Percentiles rank a stretch among this genome's conserved stretches.
Evolutionary conservation across 2,888 invertebrate genomes (phyloP).

Genomic region (Chrysolina americana): DNA sequence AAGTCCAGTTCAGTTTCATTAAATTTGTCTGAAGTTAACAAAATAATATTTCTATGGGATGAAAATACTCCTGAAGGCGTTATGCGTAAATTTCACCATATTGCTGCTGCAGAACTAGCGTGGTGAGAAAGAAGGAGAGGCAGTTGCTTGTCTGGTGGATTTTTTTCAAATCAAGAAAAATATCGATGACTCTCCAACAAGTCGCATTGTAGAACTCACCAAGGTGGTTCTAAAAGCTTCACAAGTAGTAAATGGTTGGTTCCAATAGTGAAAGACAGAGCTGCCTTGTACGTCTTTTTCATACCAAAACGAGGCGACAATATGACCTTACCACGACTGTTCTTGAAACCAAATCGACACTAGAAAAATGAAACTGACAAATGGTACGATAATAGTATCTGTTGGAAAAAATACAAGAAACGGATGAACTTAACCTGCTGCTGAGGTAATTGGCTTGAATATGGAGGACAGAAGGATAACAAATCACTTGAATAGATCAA

Average conservation of each 20-base stretch:
- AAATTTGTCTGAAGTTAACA: slow-evolving; percentile 20
- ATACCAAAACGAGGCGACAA: slow-evolving; percentile 22
- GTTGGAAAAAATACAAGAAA: slow-evolving; percentile 4
- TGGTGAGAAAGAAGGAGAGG: not conserved
- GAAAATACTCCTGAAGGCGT: too few relatives aligned
- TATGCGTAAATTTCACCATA: not conserved
- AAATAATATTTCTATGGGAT: not conserved
- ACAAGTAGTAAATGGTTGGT: slow-evolving; percentile 21
- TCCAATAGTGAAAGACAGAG: slow-evolving; percentile 16
- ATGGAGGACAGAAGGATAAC: too few relatives aligned
- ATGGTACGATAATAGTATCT: slow-evolving; percentile 19
- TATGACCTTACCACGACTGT: slow-evolving; percentile 7
- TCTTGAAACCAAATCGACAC: slow-evolving; percentile 19
- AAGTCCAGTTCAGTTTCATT: slow-evolving; percentile 23
- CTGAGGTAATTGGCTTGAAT: slow-evolving; percentile 11
- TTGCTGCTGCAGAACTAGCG: slow-evolving; percentile 5
- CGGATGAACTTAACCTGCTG: slow-evolving; percentile 23
- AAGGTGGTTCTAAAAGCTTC: slow-evolving; percentile 10
- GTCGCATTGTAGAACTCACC: slow-evolving; percentile 17
- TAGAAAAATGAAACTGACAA: slow-evolving; percentile 21
- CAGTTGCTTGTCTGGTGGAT: too few relatives aligned
- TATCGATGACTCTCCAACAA: slow-evolving; percentile 17
- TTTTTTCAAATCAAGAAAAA: slow-evolving; percentile 5
- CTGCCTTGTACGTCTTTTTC: slow-evolving; percentile 15
- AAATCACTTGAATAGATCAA: too few relatives aligned